phyloP scores from a whole-genome alignment of 1,140 invertebrate genomes.

The Drosophila sechellia region DNA sequence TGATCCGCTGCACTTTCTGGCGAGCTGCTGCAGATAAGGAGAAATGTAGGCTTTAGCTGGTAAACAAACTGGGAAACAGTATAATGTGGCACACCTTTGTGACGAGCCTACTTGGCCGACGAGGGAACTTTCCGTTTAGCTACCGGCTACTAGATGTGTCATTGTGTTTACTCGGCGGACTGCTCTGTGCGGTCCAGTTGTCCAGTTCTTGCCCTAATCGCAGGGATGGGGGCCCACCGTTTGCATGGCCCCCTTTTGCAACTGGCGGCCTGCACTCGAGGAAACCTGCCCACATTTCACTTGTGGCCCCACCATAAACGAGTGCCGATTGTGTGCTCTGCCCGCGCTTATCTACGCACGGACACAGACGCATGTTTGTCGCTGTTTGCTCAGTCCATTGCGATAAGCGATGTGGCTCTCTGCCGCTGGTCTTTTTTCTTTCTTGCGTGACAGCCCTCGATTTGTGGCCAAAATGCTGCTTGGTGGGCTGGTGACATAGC shows the following conservation, averaged over 20 bases:
- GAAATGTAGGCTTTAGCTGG: conserved; percentile 6
- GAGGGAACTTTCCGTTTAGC: no score
- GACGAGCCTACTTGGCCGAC: background rate
- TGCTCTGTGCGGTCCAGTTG: no score
- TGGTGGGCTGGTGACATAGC: no score
- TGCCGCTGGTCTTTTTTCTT: conserved; percentile 1
- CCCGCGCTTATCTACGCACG: conserved; percentile 54
- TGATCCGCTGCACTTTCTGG: conserved; percentile 12
- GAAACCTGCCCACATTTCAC: conserved; percentile 38
- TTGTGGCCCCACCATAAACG: conserved; percentile 60
- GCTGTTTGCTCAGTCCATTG: conserved; percentile 68
- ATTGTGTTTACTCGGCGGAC: no score
- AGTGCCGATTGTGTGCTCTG: conserved; percentile 53
- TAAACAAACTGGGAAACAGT: background rate
- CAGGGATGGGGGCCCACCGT: no score
- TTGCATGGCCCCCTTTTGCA: background rate
- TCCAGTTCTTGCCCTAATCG: no score
- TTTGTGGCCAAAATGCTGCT: conserved; percentile 1
- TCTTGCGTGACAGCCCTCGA: background rate
- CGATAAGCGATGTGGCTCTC: conserved; percentile 60
- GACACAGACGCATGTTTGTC: conserved; percentile 13
- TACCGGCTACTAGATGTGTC: no score
- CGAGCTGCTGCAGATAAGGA: conserved; percentile 21
- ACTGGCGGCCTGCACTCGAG: background rate
- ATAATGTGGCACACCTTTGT: conserved; percentile 2